Conservation (phyloP, 2,888 invertebrate species). For the Girardia tigrina region DNA sequence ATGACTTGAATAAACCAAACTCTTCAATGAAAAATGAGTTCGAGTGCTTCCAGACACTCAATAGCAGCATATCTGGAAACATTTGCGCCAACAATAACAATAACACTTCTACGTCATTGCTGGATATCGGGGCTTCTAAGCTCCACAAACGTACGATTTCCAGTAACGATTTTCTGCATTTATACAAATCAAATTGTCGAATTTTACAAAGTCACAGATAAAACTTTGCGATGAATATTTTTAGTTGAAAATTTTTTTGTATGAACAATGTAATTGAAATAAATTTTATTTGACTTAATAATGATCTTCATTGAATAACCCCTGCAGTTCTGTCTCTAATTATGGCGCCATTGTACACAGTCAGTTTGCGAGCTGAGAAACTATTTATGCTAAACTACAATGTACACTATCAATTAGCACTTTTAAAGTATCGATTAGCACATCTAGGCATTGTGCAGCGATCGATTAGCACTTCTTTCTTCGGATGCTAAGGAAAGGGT, state of each 20-base stretch:
- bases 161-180: not conserved
- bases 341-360: too few species aligned
- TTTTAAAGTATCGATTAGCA: too few species aligned
- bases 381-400: too few species aligned
- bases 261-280: not conserved
- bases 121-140: not conserved
- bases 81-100: not conserved
- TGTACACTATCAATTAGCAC: too few species aligned
- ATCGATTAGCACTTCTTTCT: too few species aligned
- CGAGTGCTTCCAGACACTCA: not conserved
- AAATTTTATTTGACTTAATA: constrained; percentile 16
- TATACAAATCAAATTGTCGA: constrained; percentile 13
- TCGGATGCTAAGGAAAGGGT: too few species aligned
- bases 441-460: too few species aligned
- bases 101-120: not conserved
- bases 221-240: not conserved
- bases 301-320: too few species aligned
- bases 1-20: not conserved
- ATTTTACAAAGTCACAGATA: constrained; percentile 8
- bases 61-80: not conserved
- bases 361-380: too few species aligned
- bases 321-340: too few species aligned
- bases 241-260: not conserved
- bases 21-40: not conserved
- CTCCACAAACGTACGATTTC: not conserved